phyloP scores from a whole-genome alignment of 2,797 vertebrate species.

The Sebastes matsubarae region DNA sequence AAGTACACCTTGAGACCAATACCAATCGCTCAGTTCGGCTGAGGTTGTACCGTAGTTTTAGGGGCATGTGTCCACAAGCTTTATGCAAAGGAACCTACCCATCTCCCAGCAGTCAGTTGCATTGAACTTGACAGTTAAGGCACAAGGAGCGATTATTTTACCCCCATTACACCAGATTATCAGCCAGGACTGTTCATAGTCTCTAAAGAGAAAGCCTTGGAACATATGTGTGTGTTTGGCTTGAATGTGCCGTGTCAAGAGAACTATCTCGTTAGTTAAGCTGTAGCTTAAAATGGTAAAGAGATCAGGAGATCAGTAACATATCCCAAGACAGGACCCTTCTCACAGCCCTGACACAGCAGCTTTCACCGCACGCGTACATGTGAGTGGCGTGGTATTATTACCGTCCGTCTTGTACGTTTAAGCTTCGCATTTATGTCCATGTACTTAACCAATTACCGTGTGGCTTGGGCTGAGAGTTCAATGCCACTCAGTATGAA shows the following conservation, averaged over 20 bases:
- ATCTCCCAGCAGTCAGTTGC: not conserved
- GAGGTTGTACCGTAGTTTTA: not conserved
- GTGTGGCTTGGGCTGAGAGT: not conserved
- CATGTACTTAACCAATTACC: not conserved
- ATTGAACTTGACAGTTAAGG: not conserved
- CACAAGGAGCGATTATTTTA: constrained; percentile 28
- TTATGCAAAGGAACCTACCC: not conserved
- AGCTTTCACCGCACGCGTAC: constrained; percentile 38
- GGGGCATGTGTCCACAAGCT: not conserved
- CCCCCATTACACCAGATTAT: constrained; percentile 30
- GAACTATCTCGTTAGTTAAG: constrained; percentile 72
- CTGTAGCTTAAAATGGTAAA: constrained; percentile 80
- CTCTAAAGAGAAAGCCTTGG: constrained; percentile 21
- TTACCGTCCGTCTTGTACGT: not conserved
- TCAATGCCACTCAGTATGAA: not conserved
- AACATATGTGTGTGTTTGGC: not conserved
- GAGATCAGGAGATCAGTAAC: constrained; percentile 76
- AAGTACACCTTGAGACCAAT: not conserved
- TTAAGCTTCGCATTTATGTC: not conserved
- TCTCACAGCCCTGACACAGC: constrained; percentile 57
- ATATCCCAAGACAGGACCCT: constrained; percentile 67
- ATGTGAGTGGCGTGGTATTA: not conserved
- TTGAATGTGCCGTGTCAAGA: constrained; percentile 62
- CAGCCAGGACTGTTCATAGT: constrained; percentile 14
- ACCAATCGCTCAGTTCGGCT: not conserved